These are phyloP conservation scores for Ophonus ardosiacus DNA, from an alignment of 2,888 invertebrate species.

Conservation along the genomic window DNA sequence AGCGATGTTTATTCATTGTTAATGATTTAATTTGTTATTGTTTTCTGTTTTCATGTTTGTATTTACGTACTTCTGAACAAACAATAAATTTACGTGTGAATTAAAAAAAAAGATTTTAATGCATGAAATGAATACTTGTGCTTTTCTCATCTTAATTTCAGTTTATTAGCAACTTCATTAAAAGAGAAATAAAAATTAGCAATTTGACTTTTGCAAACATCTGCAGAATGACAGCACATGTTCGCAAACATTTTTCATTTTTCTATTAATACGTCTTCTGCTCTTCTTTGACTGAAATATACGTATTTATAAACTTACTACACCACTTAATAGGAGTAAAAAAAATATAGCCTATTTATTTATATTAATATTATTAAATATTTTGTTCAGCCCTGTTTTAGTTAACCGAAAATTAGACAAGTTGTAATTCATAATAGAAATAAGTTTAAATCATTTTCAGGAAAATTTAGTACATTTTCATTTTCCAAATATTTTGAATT, in stretches of 20 bases:
- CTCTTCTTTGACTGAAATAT: background rate
- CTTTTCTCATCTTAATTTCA: conserved; percentile 22
- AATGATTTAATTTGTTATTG: background rate
- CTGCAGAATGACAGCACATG: conserved; percentile 30
- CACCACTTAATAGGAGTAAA: background rate
- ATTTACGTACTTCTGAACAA: background rate
- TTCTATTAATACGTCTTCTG: conserved; percentile 1
- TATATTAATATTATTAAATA: too few relatives aligned
- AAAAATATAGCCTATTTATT: background rate
- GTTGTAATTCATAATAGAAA: too few relatives aligned
- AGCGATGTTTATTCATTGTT: background rate
- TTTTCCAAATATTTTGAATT: too few relatives aligned
- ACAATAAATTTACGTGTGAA: conserved; percentile 10
- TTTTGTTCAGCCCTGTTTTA: too few relatives aligned
- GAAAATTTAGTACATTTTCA: background rate
- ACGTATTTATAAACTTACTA: conserved; percentile 9
- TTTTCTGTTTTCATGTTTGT: background rate
- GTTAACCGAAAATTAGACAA: background rate
- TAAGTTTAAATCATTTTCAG: background rate
- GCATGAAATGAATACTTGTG: conserved; percentile 21
- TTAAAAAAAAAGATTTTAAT: conserved; percentile 23
- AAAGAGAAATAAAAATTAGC: conserved; percentile 52
- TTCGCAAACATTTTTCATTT: conserved; percentile 29
- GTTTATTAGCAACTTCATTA: conserved; percentile 47
- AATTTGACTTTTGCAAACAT: conserved; percentile 32